Base-by-base conservation (phyloP, 1,140 invertebrate species). In the Gryon sp. region DNA sequence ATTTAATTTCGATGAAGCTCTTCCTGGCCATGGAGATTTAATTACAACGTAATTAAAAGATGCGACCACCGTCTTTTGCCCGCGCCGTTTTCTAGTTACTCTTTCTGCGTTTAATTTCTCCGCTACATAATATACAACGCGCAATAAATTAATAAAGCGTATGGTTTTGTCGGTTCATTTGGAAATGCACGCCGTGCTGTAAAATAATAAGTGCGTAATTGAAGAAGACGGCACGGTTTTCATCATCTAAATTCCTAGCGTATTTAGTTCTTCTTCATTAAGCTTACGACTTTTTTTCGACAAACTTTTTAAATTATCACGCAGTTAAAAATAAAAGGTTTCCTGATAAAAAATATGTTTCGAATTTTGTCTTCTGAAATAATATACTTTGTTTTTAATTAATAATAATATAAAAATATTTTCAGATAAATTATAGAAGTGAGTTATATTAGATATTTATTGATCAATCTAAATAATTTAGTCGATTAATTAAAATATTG, bases 131-230 rank as follows among this genome's bases (percentile, higher is more conserved):
- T 69, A 68, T 48, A 63, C 48, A 43, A 57, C 57, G 63, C 30
- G 73, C 57, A 50, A 69, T 76, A 76, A 76, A 76, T 76, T 76
- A 68, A 76, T 76, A 76, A 69, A 76, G 40, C 63, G 14, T 57
- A 36, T 50, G 30, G 72, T 62, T 68, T 53, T 12, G 70, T 60
- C 53, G 70, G n/a, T 75, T 75, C 63, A 69, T 76, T 76, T 41
- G 22, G 41, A 62, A 62, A 62, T 63, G 34, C 40, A 55, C 48
- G 16, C 36, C 14, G 50, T 9, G 32, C 30, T 12, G 36, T 57
- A 50, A 69, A 34, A 76, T 69, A 76, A 76, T 76, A 69, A 76
- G 50, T 57, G 48, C 63, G 36, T 76, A 76, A 76, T 76, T 69
- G 63, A 68, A 76, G 57, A 12, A 30, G 73, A 76, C 57, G 40